These are phyloP conservation scores for Brachionus paranguensis DNA, from an alignment of 1,140 invertebrate species.

Conservation along the genomic window DNA sequence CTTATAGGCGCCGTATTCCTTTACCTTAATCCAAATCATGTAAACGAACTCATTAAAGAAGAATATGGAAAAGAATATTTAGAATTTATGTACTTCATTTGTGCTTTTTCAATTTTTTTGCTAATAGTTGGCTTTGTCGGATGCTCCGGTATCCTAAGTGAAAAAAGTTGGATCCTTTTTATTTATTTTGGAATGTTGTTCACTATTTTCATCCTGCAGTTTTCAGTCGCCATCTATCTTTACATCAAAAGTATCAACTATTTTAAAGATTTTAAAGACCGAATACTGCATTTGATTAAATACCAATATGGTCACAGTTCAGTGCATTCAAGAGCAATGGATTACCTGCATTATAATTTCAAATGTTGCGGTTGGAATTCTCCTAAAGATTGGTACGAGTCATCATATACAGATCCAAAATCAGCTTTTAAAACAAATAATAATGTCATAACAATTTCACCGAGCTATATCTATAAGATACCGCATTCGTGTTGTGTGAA, in stretches of 20 bases:
- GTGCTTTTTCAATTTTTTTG: constrained; percentile 17
- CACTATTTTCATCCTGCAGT: constrained; percentile 22
- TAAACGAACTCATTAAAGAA: constrained; percentile 30
- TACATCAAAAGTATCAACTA: constrained; percentile 28
- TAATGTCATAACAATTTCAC: constrained; percentile 15
- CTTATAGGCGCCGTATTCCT: neutral
- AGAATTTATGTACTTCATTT: constrained; percentile 21
- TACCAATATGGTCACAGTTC: constrained; percentile 14
- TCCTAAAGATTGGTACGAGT: constrained; percentile 10
- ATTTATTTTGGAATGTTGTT: constrained; percentile 27
- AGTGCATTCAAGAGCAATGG: constrained; percentile 13
- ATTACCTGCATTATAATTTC: constrained; percentile 28
- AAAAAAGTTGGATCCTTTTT: constrained; percentile 37
- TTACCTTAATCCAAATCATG: constrained; percentile 23
- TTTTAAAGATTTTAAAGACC: constrained; percentile 28
- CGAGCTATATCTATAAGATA: constrained; percentile 26
- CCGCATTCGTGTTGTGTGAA: constrained; percentile 34
- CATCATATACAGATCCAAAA: constrained; percentile 3
- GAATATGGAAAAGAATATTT: constrained; percentile 36
- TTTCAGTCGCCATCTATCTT: neutral
- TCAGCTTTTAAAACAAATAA: neutral
- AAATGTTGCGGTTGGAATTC: constrained; percentile 39
- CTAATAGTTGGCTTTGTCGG: constrained; percentile 31
- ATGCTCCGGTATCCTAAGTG: constrained; percentile 2
- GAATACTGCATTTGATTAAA: neutral